Evolutionary conservation across 1,140 invertebrate species (phyloP).

Genomic region (Bursaphelenchus mucronatus): DNA sequence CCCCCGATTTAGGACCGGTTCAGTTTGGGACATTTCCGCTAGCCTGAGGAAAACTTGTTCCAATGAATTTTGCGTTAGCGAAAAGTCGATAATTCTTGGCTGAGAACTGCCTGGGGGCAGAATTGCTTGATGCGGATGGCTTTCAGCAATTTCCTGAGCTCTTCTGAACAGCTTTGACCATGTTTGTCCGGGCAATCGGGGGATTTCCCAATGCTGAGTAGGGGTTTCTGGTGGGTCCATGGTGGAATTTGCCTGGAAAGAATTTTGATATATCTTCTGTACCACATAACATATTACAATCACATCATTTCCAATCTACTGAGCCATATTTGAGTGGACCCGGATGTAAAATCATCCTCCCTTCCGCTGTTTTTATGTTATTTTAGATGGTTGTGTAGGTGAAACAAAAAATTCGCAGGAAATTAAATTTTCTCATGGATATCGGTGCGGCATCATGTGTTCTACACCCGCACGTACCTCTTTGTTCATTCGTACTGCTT

Average conservation of each 20-base stretch:
- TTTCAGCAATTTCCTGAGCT: constrained; percentile 36
- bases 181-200: constrained; percentile 2
- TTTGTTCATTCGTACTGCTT: too few relatives aligned
- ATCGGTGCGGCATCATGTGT: background rate
- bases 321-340: too few relatives aligned
- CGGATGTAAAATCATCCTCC: background rate
- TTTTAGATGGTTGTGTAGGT: too few relatives aligned
- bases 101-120: constrained; percentile 16
- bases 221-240: constrained; percentile 23
- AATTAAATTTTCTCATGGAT: constrained; percentile 1
- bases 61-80: constrained; percentile 41
- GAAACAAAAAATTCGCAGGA: too few relatives aligned
- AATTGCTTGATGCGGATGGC: constrained; percentile 17
- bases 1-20: too few relatives aligned
- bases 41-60: constrained; percentile 46
- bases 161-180: constrained; percentile 35
- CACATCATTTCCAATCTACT: too few relatives aligned
- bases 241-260: constrained; percentile 26
- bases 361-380: constrained; percentile 1
- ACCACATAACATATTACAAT: too few relatives aligned
- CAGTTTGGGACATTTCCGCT: constrained; percentile 9
- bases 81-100: constrained; percentile 41
- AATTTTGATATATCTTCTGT: background rate
- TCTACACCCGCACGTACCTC: too few relatives aligned
- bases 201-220: constrained; percentile 42